A percentile compares a stretch with the other conserved stretches of the same genome.
Conservation (phyloP, 2,797 vertebrate species). For the Glyptemys insculpta region DNA sequence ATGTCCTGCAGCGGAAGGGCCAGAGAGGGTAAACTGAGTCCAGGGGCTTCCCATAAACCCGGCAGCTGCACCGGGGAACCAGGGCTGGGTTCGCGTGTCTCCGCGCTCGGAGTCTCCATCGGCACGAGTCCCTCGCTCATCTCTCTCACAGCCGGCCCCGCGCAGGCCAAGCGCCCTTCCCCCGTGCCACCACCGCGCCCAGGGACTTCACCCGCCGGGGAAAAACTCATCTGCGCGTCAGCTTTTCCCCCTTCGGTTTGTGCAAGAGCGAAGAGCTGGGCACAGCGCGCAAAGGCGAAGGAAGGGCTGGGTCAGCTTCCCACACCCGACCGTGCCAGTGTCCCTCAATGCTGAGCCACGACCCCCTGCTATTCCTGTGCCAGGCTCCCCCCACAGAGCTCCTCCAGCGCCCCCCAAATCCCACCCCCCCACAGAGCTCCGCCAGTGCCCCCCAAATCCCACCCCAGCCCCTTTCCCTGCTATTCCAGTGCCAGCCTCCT, state of each 20-base stretch:
- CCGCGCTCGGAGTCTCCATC: background rate
- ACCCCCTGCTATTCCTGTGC: background rate
- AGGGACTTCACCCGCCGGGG: background rate
- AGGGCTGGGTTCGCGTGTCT: background rate
- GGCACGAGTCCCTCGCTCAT: background rate
- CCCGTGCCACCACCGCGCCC: background rate
- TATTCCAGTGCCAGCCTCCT: background rate
- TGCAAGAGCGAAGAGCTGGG: background rate
- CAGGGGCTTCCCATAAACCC: background rate
- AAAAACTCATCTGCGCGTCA: background rate
- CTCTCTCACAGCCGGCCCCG: too few species aligned
- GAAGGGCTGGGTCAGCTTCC: slow-evolving; percentile 51
- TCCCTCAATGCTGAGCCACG: too few species aligned
- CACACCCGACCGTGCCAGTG: background rate
- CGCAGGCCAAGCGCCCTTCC: background rate
- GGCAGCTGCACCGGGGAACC: background rate
- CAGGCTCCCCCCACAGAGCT: too few species aligned
- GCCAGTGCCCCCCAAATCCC: background rate
- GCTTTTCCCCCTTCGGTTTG: background rate
- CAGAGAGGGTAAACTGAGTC: background rate
- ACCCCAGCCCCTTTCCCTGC: too few species aligned
- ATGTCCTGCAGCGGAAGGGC: too few species aligned
- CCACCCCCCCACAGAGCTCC: background rate
- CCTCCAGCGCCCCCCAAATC: background rate
- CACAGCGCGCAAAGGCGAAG: background rate